These are phyloP conservation scores for Limenitis camilla DNA, from an alignment of 2,888 invertebrate genomes.

Conservation along the genomic window DNA sequence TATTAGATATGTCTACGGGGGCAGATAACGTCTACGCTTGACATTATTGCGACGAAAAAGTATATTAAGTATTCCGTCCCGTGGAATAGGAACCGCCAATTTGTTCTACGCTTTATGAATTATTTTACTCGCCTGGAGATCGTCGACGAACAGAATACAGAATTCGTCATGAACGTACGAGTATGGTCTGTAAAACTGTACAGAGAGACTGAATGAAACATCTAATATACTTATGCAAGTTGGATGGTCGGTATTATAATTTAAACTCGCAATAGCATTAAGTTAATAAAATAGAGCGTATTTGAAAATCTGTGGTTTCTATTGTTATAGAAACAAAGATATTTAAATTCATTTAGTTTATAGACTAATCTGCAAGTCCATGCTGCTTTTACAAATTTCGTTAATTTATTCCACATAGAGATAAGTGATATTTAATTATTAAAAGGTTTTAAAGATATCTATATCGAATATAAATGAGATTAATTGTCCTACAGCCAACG, in stretches of 20 bases:
- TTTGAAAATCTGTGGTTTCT: neutral
- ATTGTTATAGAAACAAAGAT: no score
- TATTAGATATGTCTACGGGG: conserved; percentile 55
- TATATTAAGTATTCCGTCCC: conserved; percentile 26
- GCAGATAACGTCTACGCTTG: conserved; percentile 55
- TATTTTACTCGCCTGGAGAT: conserved; percentile 19
- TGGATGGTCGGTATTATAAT: conserved; percentile 8
- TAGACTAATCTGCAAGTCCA: no score
- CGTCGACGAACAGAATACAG: conserved; percentile 3
- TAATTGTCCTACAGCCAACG: no score
- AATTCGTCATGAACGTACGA: conserved; percentile 9
- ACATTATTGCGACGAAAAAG: conserved; percentile 55
- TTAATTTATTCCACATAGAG: no score
- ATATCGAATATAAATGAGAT: no score
- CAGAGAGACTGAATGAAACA: conserved; percentile 12
- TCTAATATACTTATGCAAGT: conserved; percentile 14
- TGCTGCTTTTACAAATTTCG: no score
- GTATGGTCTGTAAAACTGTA: conserved; percentile 11
- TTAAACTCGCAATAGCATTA: neutral
- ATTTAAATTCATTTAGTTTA: no score
- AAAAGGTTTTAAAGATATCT: no score
- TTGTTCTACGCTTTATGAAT: conserved; percentile 25
- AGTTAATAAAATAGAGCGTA: neutral
- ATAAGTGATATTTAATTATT: no score
- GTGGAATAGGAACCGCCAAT: conserved; percentile 24